Conservation (phyloP, 2,113 vertebrate genomes). For the Meleagris gallopavo region DNA sequence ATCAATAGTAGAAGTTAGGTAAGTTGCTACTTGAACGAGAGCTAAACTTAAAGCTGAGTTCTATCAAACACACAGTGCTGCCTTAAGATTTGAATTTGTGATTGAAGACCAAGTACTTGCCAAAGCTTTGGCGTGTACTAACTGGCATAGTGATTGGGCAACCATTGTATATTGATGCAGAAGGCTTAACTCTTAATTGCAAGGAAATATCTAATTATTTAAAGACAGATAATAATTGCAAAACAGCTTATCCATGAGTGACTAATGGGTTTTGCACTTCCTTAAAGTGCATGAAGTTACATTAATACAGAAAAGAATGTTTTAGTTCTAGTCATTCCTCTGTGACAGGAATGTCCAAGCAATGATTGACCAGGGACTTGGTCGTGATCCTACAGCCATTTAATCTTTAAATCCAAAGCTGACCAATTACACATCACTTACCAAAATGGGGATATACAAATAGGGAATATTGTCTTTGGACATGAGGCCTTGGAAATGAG, state of each 20-base stretch:
- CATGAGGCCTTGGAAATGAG: too few species aligned
- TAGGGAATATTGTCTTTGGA: background rate
- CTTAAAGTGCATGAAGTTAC: background rate
- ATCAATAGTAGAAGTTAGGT: background rate
- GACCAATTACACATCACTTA: background rate
- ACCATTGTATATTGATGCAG: background rate
- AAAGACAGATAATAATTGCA: background rate
- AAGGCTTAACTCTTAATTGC: background rate
- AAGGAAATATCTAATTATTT: background rate
- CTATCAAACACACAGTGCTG: background rate
- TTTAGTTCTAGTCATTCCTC: background rate
- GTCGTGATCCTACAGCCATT: background rate
- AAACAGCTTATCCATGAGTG: background rate
- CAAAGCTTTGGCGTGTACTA: background rate
- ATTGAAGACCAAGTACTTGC: background rate
- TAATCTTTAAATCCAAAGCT: background rate
- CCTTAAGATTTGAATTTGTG: background rate
- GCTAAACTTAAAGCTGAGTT: background rate
- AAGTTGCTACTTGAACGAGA: background rate
- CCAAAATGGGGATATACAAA: background rate
- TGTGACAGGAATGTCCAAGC: background rate
- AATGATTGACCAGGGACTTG: rapidly evolving
- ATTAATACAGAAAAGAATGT: background rate
- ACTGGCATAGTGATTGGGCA: background rate
- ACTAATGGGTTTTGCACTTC: background rate